These are phyloP conservation scores for Anas platyrhynchos DNA, from an alignment of 2,113 vertebrate genomes.

Conservation along the genomic window DNA sequence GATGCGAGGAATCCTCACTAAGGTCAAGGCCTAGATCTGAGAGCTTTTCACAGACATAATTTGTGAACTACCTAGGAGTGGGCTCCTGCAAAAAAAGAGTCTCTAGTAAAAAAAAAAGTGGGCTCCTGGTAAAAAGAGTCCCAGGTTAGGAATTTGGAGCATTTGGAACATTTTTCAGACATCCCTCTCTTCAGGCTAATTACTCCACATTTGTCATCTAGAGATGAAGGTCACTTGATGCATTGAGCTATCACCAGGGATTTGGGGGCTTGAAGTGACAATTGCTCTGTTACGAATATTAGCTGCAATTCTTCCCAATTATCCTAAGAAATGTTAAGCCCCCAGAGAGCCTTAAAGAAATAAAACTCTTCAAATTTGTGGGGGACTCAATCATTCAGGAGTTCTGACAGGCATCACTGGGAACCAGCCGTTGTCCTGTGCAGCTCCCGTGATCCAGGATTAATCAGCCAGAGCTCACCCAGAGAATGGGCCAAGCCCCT, in stretches of 20 bases:
- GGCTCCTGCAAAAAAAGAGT: not conserved
- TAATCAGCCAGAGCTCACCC: not conserved
- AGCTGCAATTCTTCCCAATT: constrained; percentile 2
- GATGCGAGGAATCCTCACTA: not conserved
- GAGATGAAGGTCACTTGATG: not conserved
- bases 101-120: not conserved
- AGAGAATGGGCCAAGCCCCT: not conserved
- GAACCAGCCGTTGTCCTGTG: not conserved
- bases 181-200: not conserved
- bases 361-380: not conserved
- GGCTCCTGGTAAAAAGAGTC: not conserved
- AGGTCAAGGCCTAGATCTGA: not conserved
- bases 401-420: not conserved
- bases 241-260: not conserved
- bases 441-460: not conserved
- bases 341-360: not conserved
- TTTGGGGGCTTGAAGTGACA: not conserved
- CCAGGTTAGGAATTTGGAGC: not conserved
- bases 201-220: not conserved
- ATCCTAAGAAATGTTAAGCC: not conserved
- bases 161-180: not conserved
- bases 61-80: not conserved
- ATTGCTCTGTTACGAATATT: not conserved
- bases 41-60: not conserved
- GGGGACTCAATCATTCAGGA: not conserved